Conservation (phyloP, 2,888 invertebrate species). For the Schizotus pectinicornis region DNA sequence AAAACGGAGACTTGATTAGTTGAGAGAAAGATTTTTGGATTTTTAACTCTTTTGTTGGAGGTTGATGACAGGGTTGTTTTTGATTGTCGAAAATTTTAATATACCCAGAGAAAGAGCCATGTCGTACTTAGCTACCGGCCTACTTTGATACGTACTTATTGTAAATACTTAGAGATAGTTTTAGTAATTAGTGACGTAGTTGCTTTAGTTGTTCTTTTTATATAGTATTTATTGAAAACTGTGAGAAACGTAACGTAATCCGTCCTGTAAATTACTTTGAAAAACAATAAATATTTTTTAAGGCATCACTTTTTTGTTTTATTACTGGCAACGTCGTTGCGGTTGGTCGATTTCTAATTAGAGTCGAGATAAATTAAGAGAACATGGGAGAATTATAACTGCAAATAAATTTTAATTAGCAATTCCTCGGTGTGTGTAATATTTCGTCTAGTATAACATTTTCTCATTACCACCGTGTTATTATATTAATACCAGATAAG, state of each 20-base stretch:
- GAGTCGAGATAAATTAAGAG: conserved; percentile 19
- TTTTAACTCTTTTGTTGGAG: background rate
- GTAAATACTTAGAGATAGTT: conserved; percentile 1
- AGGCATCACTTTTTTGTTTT: conserved; percentile 18
- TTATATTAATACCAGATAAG: conserved; percentile 57
- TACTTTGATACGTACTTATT: conserved; percentile 4
- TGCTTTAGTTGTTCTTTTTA: conserved; percentile 9
- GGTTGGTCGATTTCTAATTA: background rate
- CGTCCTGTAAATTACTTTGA: conserved; percentile 39
- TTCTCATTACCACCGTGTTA: conserved; percentile 52
- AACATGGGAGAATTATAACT: conserved; percentile 18
- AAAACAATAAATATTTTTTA: conserved; percentile 37
- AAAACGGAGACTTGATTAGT: conserved; percentile 81
- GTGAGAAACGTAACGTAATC: conserved; percentile 42
- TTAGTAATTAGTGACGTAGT: conserved; percentile 1
- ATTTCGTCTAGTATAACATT: conserved; percentile 45
- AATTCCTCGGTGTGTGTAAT: conserved; percentile 35
- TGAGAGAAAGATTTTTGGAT: conserved; percentile 57
- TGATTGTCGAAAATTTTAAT: background rate
- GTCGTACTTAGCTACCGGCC: too few species aligned
- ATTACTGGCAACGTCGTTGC: background rate
- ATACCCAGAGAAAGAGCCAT: background rate
- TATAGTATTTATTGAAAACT: conserved; percentile 23
- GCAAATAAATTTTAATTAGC: conserved; percentile 42
- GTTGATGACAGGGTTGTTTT: background rate